Percentiles rank a stretch among this genome's conserved stretches.
Conservation (phyloP, 2,888 invertebrate species). For the Caenorhabditis panamensis region DNA sequence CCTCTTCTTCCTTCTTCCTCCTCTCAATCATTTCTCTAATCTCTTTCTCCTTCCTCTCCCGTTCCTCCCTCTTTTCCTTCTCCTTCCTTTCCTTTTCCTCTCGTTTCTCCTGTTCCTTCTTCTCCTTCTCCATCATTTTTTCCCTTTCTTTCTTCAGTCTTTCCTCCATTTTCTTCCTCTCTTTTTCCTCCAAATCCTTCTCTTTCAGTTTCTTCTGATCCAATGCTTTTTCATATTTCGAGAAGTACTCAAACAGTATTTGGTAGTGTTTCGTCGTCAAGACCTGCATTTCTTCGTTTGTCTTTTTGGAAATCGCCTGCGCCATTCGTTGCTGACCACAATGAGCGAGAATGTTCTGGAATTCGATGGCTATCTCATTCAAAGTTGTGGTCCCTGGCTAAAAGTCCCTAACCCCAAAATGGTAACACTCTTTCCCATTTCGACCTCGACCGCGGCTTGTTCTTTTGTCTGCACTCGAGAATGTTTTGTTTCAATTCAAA, state of each 20-base stretch:
- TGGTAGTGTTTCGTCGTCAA: slow-evolving; percentile 11
- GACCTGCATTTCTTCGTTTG: too few species aligned
- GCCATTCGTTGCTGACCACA: slow-evolving; percentile 39
- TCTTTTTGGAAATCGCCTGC: neutral
- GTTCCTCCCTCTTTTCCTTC: slow-evolving; percentile 8
- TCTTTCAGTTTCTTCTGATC: neutral
- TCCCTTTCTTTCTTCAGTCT: slow-evolving; percentile 20
- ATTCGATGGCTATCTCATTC: neutral
- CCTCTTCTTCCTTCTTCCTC: slow-evolving; percentile 35
- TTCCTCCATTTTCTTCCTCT: slow-evolving; percentile 18
- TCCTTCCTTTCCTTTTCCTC: slow-evolving; percentile 37
- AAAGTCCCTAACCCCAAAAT: neutral
- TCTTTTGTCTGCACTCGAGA: too few species aligned
- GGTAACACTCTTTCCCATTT: too few species aligned
- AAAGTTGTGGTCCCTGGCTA: neutral
- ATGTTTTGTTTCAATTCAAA: too few species aligned
- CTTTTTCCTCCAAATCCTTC: slow-evolving; percentile 9
- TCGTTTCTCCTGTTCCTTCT: slow-evolving; percentile 31
- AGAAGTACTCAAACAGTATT: slow-evolving; percentile 26
- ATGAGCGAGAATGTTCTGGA: slow-evolving; percentile 27
- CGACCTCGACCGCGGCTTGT: too few species aligned
- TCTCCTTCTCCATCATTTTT: slow-evolving; percentile 35
- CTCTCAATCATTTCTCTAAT: slow-evolving; percentile 16
- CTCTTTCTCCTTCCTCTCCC: slow-evolving; percentile 11
- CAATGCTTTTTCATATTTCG: slow-evolving; percentile 5